A percentile compares a stretch with the other conserved stretches of the same genome.
Conservation (phyloP, 1,140 invertebrate genomes). For the Eciton burchellii region DNA sequence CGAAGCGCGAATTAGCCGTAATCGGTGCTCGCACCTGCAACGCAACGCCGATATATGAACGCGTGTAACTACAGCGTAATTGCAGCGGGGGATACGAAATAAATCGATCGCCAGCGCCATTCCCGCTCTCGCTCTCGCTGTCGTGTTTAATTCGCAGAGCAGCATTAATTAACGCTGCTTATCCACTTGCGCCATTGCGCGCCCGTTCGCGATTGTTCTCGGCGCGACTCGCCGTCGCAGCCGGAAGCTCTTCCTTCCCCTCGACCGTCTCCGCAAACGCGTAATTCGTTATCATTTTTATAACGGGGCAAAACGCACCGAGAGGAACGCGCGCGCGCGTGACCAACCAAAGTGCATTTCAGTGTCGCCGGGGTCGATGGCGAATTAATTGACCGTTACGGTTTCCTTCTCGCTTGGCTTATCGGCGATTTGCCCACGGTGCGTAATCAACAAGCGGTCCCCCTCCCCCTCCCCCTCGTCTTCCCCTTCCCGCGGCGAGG, state of each 20-base stretch:
- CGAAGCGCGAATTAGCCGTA: constrained; percentile 30
- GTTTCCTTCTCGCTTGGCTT: constrained; percentile 33
- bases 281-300: neutral
- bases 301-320: neutral
- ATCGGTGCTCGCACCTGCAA: constrained; percentile 16
- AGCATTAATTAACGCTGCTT: neutral
- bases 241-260: too few species aligned
- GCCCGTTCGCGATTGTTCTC: too few species aligned
- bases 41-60: neutral
- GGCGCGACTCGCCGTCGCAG: too few species aligned
- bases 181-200: too few species aligned
- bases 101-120: constrained; percentile 1
- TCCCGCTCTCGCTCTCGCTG: neutral
- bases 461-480: neutral
- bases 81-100: neutral
- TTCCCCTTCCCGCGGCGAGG: neutral
- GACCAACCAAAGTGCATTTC: constrained; percentile 20
- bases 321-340: neutral
- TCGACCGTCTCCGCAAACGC: too few species aligned
- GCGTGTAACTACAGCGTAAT: constrained; percentile 37
- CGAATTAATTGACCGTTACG: constrained; percentile 33
- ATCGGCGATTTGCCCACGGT: constrained; percentile 37
- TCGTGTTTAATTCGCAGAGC: neutral
- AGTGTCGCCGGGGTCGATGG: constrained; percentile 13
- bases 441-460: constrained; percentile 29